These are phyloP conservation scores for Bubo scandiacus DNA, from an alignment of 2,113 vertebrate species.

Conservation along the genomic window DNA sequence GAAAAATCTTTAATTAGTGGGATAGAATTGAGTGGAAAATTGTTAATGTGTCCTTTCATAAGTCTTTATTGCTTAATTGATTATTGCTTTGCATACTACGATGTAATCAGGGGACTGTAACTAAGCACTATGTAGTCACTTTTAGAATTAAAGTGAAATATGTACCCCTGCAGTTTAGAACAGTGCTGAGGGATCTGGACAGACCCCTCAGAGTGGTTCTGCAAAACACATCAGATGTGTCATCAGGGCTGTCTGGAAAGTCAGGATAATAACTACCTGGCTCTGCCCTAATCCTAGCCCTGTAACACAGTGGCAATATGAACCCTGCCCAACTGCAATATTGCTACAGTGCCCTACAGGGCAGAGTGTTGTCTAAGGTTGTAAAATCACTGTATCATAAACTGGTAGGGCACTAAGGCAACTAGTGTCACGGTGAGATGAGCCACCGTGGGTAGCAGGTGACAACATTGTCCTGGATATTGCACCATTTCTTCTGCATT, in stretches of 20 bases:
- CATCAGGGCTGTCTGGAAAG: background rate
- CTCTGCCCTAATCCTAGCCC: background rate
- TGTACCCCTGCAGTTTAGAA: background rate
- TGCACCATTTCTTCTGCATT: background rate
- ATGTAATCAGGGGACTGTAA: constrained; percentile 48
- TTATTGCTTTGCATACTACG: constrained; percentile 46
- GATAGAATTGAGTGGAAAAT: constrained; percentile 64
- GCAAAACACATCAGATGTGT: background rate
- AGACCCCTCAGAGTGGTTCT: background rate
- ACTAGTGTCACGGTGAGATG: background rate
- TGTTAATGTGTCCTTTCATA: constrained; percentile 55
- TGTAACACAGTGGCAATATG: background rate
- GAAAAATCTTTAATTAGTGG: constrained; percentile 62
- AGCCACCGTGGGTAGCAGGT: background rate
- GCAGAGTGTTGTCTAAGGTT: background rate
- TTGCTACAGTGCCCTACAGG: background rate
- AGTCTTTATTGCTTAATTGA: constrained; percentile 63
- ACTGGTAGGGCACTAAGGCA: background rate
- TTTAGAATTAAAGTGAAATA: constrained; percentile 8
- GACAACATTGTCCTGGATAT: background rate
- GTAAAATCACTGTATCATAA: background rate
- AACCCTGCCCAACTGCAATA: background rate
- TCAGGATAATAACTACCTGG: background rate
- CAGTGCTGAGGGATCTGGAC: background rate
- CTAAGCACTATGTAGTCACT: background rate